These are phyloP conservation scores for Corvus hawaiiensis DNA, from an alignment of 2,113 vertebrate genomes.

Conservation along the genomic window DNA sequence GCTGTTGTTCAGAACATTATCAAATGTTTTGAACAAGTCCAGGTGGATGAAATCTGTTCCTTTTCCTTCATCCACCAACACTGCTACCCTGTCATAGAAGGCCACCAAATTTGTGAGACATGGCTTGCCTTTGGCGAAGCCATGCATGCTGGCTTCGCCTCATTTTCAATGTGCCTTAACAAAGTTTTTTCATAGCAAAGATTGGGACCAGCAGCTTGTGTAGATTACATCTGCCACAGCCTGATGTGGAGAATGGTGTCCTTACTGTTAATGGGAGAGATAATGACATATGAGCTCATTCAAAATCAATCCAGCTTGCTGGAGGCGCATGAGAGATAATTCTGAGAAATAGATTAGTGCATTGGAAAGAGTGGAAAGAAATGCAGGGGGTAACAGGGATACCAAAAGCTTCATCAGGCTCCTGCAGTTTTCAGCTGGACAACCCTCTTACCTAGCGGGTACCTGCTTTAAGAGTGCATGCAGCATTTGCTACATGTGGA, in stretches of 20 bases:
- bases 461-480: rapidly evolving
- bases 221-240: neutral
- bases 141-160: neutral
- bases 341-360: neutral
- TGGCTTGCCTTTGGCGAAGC: neutral
- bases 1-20: neutral
- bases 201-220: rapidly evolving
- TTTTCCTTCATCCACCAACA: neutral
- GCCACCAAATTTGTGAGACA: neutral
- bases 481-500: neutral
- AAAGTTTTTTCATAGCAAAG: neutral
- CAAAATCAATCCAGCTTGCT: neutral
- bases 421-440: neutral
- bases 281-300: neutral
- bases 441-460: neutral
- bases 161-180: neutral
- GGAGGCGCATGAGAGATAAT: neutral
- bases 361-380: neutral
- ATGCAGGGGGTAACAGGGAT: neutral
- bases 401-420: neutral
- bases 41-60: neutral
- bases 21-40: neutral
- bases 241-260: neutral
- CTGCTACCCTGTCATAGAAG: neutral
- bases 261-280: neutral